Base-by-base conservation (phyloP, 2,797 vertebrate species). In the Lemur catta region DNA sequence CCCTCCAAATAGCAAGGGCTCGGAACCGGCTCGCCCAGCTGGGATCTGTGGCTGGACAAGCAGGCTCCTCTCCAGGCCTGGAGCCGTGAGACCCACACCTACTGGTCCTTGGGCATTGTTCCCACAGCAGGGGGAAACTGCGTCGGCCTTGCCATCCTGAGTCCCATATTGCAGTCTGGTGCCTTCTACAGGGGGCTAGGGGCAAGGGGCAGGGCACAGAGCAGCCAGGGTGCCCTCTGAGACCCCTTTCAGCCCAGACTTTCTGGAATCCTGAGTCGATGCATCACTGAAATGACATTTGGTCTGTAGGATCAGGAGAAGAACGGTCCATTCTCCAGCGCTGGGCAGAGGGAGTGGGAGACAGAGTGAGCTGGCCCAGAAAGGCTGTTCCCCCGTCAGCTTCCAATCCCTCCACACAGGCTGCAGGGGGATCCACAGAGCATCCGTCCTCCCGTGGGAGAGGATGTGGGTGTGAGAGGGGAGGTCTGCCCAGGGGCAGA, bases 1-100 rank as follows among this genome's bases (percentile, higher is more conserved):
- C 96, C 92, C 95, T 94, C 65, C 93, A 96, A 95, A 95, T 69
- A 97, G 96, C 91, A 78, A 90, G 91, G 43, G 85, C 92, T 96
- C 82, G 28, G 84, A 87, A 78, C 67, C 1, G 7, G 89, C 57
- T 76, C 38, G 61, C 65, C 78, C 67, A 18, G 71, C 67, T 69
- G 13, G 57, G 80, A 57, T 38, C 30, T 43, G 22, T 13, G 11
- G 33, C 63, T 50, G n/a, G 67, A 61, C 55, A 61, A 6, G 17
- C 26, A 52, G 50, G 59, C 69, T 85, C 41, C 10, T 74, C 41
- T 69, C 59, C 43, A 33, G 63, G 74, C n/a, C 43, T 46, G 46
- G 9, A 28, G 4, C 48, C 52, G 1, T 43, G 43, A 91, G 63
- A 55, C 41, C n/a, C 52, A 46, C 48, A 20, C 57, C 33, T 4